Conservation (phyloP, 2,113 vertebrate species). For the Oryzias curvinotus region DNA sequence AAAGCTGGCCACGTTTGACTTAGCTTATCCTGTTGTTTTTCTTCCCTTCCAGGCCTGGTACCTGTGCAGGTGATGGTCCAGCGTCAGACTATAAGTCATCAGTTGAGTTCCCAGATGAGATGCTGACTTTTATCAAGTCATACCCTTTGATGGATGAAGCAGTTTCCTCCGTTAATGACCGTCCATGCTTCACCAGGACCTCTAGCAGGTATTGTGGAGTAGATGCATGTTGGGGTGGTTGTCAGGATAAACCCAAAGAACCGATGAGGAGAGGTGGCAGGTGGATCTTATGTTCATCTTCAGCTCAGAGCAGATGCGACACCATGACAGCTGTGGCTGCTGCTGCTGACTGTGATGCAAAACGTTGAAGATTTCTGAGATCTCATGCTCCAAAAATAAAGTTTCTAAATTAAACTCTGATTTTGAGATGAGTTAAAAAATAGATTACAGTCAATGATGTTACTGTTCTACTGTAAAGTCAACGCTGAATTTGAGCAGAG, state of each 20-base stretch:
- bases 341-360: too few species aligned
- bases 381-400: too few species aligned
- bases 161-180: slow-evolving; percentile 74
- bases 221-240: background rate
- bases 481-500: too few species aligned
- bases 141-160: slow-evolving; percentile 87
- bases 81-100: slow-evolving; percentile 77
- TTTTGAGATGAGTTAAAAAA: too few species aligned
- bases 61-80: slow-evolving; percentile 81
- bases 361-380: too few species aligned
- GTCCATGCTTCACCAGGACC: slow-evolving; percentile 84
- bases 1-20: background rate
- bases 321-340: too few species aligned
- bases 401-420: too few species aligned
- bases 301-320: background rate
- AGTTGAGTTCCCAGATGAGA: slow-evolving; percentile 86
- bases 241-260: too few species aligned
- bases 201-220: slow-evolving; percentile 74
- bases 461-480: too few species aligned
- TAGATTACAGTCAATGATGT: too few species aligned
- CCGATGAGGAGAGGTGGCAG: too few species aligned
- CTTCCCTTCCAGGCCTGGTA: slow-evolving; percentile 79
- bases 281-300: background rate
- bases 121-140: slow-evolving; percentile 87
- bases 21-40: background rate